Base-by-base conservation (phyloP, 2,797 vertebrate genomes). In the Mormyrops boulengeri region DNA sequence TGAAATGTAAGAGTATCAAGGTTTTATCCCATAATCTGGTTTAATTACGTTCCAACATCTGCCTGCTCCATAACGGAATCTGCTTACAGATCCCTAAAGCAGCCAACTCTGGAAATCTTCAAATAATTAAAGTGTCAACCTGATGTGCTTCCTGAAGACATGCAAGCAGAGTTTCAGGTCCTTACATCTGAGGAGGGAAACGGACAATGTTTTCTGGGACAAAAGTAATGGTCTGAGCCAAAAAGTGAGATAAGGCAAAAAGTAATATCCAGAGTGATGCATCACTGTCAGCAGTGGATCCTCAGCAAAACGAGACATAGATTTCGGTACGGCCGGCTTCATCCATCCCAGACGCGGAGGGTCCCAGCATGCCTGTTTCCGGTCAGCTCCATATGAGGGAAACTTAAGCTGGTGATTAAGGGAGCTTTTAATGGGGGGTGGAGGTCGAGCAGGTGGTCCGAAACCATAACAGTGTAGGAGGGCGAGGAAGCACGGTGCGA, bases 21-120 rank as follows among this genome's bases (percentile, higher is more conserved):
- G 91, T 93, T 94, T 94, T 82, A 91, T 92, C 34, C 89, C 89
- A 89, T 94, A 93, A 93, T 94, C 93, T 91, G 91, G 91, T 94
- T 93, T 91, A 92, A 84, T 88, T 62, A 87, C 66, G 52, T 85
- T 89, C 62, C 88, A 92, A 89, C 91, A 93, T 91, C 91, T 93
- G 92, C 91, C 62, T 92, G 89, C 90, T 62, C 88, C 89, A 77
- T 44, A 17, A 90, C 87, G 90, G 52, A 92, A 90, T 91, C 90
- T 90, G 55, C 90, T 89, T 80, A 91, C 11, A 89, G 77, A 89
- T 38, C 88, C 89, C 89, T 88, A 91, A 92, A 90, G 88, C 85
- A 85, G 88, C 44, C 86, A 91, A 93, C 85, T 93, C 91, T 47
- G 87, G 91, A 92, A 92, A 94, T 92, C 92, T 93, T 91, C 92